Percentiles rank a stretch among this genome's conserved stretches.
Conservation (phyloP, 2,797 vertebrate genomes). For the Smutsia temminckii region DNA sequence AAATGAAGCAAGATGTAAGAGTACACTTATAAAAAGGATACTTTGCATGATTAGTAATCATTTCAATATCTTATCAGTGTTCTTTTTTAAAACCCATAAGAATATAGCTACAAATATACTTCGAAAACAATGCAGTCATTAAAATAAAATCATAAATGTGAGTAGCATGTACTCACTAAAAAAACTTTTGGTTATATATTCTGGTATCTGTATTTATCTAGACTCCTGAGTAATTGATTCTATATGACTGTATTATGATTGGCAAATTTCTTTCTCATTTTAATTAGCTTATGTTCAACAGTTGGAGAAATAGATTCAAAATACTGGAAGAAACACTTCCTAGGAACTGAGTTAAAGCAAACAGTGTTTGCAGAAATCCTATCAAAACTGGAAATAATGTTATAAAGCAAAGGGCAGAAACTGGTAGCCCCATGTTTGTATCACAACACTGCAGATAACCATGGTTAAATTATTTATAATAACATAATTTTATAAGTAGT, state of each 20-base stretch:
- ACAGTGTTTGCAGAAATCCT: neutral
- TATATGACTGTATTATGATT: neutral
- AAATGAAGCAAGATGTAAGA: neutral
- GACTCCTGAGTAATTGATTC: neutral
- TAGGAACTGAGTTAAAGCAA: conserved; percentile 23
- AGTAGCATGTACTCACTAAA: neutral
- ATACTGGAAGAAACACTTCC: neutral
- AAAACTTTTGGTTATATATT: neutral
- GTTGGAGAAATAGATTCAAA: neutral
- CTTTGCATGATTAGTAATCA: conserved; percentile 13
- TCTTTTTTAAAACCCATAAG: neutral
- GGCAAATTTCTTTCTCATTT: neutral
- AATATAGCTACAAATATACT: neutral
- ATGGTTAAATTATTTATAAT: neutral
- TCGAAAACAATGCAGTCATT: neutral
- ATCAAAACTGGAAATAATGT: neutral
- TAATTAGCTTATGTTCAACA: neutral
- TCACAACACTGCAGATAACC: neutral
- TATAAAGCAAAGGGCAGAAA: neutral
- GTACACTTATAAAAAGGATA: conserved; percentile 14
- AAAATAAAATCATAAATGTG: neutral
- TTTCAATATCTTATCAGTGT: neutral
- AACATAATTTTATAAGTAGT: neutral
- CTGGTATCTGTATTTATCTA: neutral
- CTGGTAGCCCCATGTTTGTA: neutral